These are phyloP conservation scores for Podilymbus podiceps DNA, from an alignment of 2,113 vertebrate species.

Conservation along the genomic window DNA sequence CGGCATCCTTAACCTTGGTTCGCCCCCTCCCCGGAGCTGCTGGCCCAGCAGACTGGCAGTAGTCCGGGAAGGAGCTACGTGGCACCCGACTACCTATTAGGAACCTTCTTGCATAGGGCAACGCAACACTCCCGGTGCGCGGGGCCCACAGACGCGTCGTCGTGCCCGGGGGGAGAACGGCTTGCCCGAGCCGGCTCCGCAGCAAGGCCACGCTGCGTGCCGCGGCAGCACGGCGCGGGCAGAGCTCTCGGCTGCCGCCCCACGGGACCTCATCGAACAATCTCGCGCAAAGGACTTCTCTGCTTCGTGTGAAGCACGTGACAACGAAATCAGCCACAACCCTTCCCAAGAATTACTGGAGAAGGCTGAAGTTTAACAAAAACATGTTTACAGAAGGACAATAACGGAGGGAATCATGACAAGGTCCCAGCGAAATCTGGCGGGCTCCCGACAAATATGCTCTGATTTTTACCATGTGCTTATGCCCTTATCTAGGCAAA, in stretches of 20 bases:
- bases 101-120: not conserved
- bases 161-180: not conserved
- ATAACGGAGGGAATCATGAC: not conserved
- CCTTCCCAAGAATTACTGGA: not conserved
- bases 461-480: not conserved
- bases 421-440: not conserved
- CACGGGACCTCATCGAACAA: not conserved
- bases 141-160: not conserved
- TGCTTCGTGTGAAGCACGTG: not conserved
- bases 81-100: not conserved
- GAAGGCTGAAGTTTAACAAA: not conserved
- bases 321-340: not conserved
- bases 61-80: no score
- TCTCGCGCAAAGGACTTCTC: not conserved
- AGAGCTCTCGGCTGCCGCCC: no score
- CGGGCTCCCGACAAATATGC: rapidly evolving
- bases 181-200: not conserved
- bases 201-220: no score
- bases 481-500: not conserved
- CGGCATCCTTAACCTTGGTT: not conserved
- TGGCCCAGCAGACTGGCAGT: not conserved
- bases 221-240: not conserved
- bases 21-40: not conserved
- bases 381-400: not conserved
- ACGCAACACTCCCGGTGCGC: not conserved